phyloP scores from a whole-genome alignment of 2,797 vertebrate genomes.

The Malacoraja senta region DNA sequence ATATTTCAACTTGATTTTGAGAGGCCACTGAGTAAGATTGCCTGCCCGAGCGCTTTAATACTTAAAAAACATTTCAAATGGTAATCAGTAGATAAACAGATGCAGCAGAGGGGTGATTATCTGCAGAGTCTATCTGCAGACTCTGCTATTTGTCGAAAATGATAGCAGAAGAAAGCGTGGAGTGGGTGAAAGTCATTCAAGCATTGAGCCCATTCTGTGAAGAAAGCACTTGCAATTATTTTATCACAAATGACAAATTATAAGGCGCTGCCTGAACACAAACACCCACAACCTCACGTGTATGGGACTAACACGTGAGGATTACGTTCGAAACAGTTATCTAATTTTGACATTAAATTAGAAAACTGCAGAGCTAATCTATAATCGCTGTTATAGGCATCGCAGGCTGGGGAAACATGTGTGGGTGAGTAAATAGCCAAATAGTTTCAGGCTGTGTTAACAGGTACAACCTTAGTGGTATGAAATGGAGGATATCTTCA shows the following conservation, averaged over 20 bases:
- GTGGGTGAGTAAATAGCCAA: too few species aligned
- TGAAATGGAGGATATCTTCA: too few species aligned
- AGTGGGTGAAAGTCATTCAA: not conserved
- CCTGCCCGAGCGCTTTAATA: not conserved
- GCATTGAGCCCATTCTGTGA: not conserved
- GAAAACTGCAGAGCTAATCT: too few species aligned
- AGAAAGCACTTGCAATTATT: not conserved
- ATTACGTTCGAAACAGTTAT: too few species aligned
- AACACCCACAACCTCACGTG: not conserved
- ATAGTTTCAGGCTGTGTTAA: too few species aligned
- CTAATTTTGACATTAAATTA: too few species aligned
- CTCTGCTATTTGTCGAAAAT: not conserved
- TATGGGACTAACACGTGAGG: too few species aligned
- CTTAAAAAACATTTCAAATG: not conserved
- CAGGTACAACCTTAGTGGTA: too few species aligned
- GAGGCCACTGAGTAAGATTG: not conserved
- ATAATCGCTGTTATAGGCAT: too few species aligned
- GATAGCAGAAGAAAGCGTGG: not conserved
- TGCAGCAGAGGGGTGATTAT: not conserved
- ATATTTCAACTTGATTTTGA: not conserved
- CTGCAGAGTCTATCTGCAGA: not conserved
- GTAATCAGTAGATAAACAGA: not conserved
- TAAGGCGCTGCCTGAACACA: not conserved
- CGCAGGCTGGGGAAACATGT: too few species aligned
- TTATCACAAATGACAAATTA: not conserved